Evolutionary conservation across 2,113 vertebrate genomes (phyloP), one percentile per base, ranked within the genome.

Genomic region (Pygathrix nemaeus): DNA sequence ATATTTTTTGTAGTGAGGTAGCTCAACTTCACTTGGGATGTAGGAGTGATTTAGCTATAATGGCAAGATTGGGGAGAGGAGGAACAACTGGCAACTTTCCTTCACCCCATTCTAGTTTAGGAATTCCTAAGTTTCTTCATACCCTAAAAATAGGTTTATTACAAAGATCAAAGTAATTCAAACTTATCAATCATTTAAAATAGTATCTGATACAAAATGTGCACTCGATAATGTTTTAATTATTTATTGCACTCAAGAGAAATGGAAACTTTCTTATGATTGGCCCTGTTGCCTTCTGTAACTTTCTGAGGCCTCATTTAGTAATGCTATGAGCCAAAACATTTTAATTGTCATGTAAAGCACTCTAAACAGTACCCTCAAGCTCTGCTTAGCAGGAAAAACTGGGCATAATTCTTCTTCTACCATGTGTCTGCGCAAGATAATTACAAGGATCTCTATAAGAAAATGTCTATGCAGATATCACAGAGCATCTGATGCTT

Each of bases 161-260:
- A 52, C 81, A 30, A 72, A 61, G 12, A 66, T 72, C 43, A 52
- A 94, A 82, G 11, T 40, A 93, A 90, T 75, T 94, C 48, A 93
- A 92, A 92, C 1, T 72, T 87, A 55, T 9, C 89, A 79, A 68
- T 92, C 35, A 94, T 70, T 90, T 95, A 43, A 96, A 95, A 92
- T 45, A 94, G 32, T 55, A 88, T 50, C 50, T 73, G 10, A 70
- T 61, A 64, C 25, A 94, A n/a, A 45, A 21, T 61, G 88, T 61
- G 17, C 3, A 48, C 7, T 84, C 10, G 6, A 8, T 61, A 89
- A 64, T 70, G 48, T 35, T 57, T 94, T 92, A 52, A 72, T 16
- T 89, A 50, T 88, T 55, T 88, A 64, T 5, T 78, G 4, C 17
- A 57, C 61, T 90, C 20, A 45, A 61, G 66, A 35, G 27, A 90